A percentile compares a stretch with the other conserved stretches of the same genome.
Evolutionary conservation across 2,888 invertebrate species (phyloP).

Genomic region (Agrotis clavis): DNA sequence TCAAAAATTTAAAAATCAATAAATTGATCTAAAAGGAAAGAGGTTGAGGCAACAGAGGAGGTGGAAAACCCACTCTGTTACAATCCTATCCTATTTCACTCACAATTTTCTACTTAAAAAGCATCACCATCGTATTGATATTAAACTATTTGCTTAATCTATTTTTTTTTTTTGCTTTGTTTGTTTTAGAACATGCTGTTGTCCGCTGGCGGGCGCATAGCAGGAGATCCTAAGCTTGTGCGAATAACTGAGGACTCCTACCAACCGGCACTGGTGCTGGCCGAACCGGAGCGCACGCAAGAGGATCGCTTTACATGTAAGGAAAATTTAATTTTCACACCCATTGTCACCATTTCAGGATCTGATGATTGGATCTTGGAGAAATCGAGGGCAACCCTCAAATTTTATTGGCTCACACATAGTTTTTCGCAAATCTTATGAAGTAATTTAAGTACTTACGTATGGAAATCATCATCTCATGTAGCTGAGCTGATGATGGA

Average conservation of each 20-base stretch:
- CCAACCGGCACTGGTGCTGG: slow-evolving; percentile 79
- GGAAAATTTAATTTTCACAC: slow-evolving; percentile 53
- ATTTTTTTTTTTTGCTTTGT: slow-evolving; percentile 5
- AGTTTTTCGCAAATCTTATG: too few species aligned
- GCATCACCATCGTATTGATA: not conserved
- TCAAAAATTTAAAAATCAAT: too few species aligned
- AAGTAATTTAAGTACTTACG: too few species aligned
- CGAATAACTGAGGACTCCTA: slow-evolving; percentile 62
- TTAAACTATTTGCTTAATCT: not conserved
- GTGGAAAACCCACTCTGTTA: too few species aligned
- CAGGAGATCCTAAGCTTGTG: slow-evolving; percentile 66
- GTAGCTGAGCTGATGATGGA: too few species aligned
- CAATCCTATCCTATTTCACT: not conserved
- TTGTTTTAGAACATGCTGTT: slow-evolving; percentile 78
- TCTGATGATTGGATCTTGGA: too few species aligned
- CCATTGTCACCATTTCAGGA: too few species aligned
- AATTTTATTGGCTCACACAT: too few species aligned
- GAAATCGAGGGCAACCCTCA: too few species aligned
- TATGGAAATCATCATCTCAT: too few species aligned
- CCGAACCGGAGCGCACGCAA: slow-evolving; percentile 85
- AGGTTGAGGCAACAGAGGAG: too few species aligned
- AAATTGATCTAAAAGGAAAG: too few species aligned
- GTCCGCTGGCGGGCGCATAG: slow-evolving; percentile 82
- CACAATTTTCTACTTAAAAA: slow-evolving; percentile 3
- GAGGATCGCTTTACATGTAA: slow-evolving; percentile 85